Percentiles rank a stretch among this genome's conserved stretches.
Evolutionary conservation across 1,140 invertebrate genomes (phyloP).

Genomic region (Brachionus asplanchnoidis): DNA sequence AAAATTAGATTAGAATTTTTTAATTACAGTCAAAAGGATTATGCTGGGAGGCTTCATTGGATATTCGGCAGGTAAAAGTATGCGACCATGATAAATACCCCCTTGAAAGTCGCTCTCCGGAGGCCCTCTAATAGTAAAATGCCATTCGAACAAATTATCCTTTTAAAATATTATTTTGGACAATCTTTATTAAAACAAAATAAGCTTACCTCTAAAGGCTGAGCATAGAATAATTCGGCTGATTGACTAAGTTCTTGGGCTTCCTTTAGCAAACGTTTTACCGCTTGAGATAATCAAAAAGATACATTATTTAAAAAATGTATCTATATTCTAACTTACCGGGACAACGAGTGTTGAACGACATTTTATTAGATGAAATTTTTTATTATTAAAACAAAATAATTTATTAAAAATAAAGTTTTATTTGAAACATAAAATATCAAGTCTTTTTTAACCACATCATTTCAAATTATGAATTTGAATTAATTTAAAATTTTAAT

Average conservation of each 20-base stretch:
- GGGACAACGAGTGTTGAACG: constrained; percentile 34
- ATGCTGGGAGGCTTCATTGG: constrained; percentile 97
- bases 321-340: not conserved
- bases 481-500: constrained; percentile 22
- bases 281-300: constrained; percentile 59
- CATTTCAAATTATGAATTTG: constrained; percentile 34
- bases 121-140: constrained; percentile 86
- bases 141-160: constrained; percentile 96
- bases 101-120: constrained; percentile 78
- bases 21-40: constrained; percentile 77
- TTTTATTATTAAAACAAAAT: not conserved
- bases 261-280: constrained; percentile 87
- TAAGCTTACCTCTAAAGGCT: constrained; percentile 68
- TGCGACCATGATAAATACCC: constrained; percentile 82
- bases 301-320: not conserved
- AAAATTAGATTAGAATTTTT: not conserved
- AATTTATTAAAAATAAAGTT: not conserved
- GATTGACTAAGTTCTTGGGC: constrained; percentile 76
- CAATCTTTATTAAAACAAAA: not conserved
- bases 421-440: not conserved
- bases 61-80: constrained; percentile 81
- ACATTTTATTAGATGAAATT: not conserved
- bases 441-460: constrained; percentile 35
- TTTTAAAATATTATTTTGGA: constrained; percentile 45
- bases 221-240: constrained; percentile 82